Evolutionary conservation across 2,113 vertebrate genomes (phyloP), one percentile per base, ranked within the genome.

Genomic region (Elanoides forficatus): DNA sequence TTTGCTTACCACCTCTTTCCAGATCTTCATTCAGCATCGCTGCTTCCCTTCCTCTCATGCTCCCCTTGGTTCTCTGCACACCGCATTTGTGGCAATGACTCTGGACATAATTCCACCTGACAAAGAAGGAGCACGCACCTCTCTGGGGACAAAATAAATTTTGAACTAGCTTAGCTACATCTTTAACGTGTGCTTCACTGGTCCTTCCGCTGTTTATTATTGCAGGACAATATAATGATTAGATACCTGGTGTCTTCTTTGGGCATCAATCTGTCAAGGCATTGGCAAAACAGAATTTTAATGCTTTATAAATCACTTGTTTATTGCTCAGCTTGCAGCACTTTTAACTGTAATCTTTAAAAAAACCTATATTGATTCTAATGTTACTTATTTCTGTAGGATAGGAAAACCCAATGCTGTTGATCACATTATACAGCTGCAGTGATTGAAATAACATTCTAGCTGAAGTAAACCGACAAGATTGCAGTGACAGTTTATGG

Each of bases 61-160:
- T 62, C 21, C 15, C 53, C 29, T 45, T 66, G 42, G 42, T 19
- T 74, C 22, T 79, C 70, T 38, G 45, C 50, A 59, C 1, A 1
- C 22, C 0, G 0, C 29, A 48, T 42, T 50, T 81, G n/a, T 43
- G 20, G 42, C 0, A 0, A n/a, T 47, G 38, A 81, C 47, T 78
- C 62, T 32, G 34, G n/a, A 85, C 48, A 23, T 9, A 74, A 75
- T 52, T 75, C 23, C 38, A 81, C 42, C 42, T n/a, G 26, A 62
- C 59, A 74, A 65, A 62, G 34, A 90, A 70, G 27, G 17, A 76
- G 25, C 32, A 58, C 22, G 14, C 50, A 66, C 18, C 63, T 70
- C 45, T 83, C 26, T 13, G 8, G 71, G 36, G 16, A 75, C 56
- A 88, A 82, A 92, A 72, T 29, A 90, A 78, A 85, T 36, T 74